phyloP scores from a whole-genome alignment of 2,888 invertebrate species.

The Slavum lentiscoides region DNA sequence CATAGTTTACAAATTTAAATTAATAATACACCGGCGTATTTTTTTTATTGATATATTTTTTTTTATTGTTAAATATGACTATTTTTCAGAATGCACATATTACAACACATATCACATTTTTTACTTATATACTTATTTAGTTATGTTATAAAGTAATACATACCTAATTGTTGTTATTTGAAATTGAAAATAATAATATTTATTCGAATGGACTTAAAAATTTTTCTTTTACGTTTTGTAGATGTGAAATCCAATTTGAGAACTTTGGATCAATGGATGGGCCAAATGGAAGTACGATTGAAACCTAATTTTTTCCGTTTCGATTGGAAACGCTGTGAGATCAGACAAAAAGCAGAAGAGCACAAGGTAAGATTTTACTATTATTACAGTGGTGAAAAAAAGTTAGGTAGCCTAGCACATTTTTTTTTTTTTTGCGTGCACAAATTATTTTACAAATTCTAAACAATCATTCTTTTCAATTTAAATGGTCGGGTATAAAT shows the following conservation, averaged over 20 bases:
- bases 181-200: background rate
- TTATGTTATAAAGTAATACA: background rate
- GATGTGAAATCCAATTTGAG: constrained; percentile 43
- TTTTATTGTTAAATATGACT: too few species aligned
- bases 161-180: too few species aligned
- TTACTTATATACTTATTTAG: too few species aligned
- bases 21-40: too few species aligned
- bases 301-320: constrained; percentile 45
- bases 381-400: background rate
- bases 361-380: constrained; percentile 30
- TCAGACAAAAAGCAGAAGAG: constrained; percentile 43
- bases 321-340: constrained; percentile 42
- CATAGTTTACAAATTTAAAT: too few species aligned
- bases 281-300: constrained; percentile 31
- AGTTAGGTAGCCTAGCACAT: background rate
- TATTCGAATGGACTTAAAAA: background rate
- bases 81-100: too few species aligned
- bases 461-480: too few species aligned
- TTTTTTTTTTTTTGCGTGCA: too few species aligned
- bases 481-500: too few species aligned
- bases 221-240: background rate
- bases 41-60: too few species aligned
- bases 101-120: too few species aligned
- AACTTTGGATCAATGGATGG: constrained; percentile 44
- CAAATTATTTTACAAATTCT: too few species aligned